Evolutionary conservation across 2,113 vertebrate genomes (phyloP).

Genomic region (Euleptes europaea): DNA sequence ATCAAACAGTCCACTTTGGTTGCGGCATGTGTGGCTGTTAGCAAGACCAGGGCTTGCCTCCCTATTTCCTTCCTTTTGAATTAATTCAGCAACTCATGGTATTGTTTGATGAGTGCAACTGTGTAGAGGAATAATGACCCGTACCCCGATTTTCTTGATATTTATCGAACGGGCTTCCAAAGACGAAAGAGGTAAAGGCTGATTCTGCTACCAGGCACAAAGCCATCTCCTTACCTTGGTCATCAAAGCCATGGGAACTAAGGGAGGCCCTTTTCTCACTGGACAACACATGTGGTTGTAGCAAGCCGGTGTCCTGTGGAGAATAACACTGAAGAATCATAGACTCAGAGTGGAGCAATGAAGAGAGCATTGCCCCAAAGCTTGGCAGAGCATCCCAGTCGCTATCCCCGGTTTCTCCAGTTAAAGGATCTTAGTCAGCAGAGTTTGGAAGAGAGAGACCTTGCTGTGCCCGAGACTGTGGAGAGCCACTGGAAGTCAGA

Average conservation of each 20-base stretch:
- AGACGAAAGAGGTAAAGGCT: neutral
- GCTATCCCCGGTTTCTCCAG: too few species aligned
- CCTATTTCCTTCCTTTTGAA: too few species aligned
- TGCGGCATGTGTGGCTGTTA: too few species aligned
- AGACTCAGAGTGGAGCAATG: neutral
- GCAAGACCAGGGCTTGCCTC: too few species aligned
- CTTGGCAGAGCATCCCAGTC: neutral
- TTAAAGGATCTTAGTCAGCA: too few species aligned
- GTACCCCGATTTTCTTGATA: too few species aligned
- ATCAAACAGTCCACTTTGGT: neutral
- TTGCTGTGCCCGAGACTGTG: too few species aligned
- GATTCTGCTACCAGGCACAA: neutral
- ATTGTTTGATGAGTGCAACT: too few species aligned
- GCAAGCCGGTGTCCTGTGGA: conserved; percentile 23
- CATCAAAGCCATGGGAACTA: neutral
- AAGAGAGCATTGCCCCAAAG: fast-evolving
- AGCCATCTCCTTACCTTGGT: conserved; percentile 14
- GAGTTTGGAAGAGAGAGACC: too few species aligned
- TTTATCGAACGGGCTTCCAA: neutral
- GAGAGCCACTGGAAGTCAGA: too few species aligned
- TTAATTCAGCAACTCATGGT: too few species aligned
- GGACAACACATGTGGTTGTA: neutral
- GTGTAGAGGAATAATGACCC: too few species aligned
- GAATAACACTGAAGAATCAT: neutral
- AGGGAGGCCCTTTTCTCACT: neutral